Conservation (phyloP, 2,888 invertebrate genomes). For the Volucella bombylans region DNA sequence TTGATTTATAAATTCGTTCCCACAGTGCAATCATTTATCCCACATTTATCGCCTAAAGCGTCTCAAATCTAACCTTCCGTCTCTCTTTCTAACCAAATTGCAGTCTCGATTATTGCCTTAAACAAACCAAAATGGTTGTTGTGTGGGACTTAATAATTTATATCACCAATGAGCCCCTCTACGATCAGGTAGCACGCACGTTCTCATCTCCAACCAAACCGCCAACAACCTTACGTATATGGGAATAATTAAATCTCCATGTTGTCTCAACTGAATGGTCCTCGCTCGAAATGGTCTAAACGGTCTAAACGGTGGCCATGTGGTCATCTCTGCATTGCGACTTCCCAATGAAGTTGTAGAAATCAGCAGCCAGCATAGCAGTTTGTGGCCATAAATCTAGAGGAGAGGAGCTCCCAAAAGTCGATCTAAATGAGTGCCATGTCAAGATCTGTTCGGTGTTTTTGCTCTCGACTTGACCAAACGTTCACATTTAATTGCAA, state of each 20-base stretch:
- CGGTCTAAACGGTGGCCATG: conserved; percentile 33
- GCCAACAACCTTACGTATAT: conserved; percentile 40
- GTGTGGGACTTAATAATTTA: conserved; percentile 60
- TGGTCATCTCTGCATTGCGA: conserved; percentile 43
- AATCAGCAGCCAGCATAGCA: conserved; percentile 51
- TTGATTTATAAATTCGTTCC: background rate
- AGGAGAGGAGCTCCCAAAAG: conserved; percentile 40
- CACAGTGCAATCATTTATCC: conserved; percentile 9
- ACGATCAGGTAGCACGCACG: conserved; percentile 50
- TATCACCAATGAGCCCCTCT: conserved; percentile 24
- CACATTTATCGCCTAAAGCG: conserved; percentile 1
- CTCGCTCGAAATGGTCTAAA: too few relatives aligned
- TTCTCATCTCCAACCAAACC: conserved; percentile 25
- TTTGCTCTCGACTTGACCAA: conserved; percentile 52
- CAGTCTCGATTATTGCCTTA: conserved; percentile 31
- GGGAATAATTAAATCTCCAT: conserved; percentile 69
- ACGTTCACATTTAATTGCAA: conserved; percentile 68
- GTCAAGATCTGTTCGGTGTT: background rate
- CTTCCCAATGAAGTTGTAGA: conserved; percentile 67
- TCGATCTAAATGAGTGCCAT: conserved; percentile 52
- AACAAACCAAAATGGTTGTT: conserved; percentile 52
- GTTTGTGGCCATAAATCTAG: conserved; percentile 49
- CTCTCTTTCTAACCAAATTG: conserved; percentile 14
- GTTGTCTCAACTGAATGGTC: conserved; percentile 21
- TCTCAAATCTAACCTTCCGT: background rate